phyloP scores from a whole-genome alignment of 1,140 invertebrate genomes.

The Drosophila kanapiae region DNA sequence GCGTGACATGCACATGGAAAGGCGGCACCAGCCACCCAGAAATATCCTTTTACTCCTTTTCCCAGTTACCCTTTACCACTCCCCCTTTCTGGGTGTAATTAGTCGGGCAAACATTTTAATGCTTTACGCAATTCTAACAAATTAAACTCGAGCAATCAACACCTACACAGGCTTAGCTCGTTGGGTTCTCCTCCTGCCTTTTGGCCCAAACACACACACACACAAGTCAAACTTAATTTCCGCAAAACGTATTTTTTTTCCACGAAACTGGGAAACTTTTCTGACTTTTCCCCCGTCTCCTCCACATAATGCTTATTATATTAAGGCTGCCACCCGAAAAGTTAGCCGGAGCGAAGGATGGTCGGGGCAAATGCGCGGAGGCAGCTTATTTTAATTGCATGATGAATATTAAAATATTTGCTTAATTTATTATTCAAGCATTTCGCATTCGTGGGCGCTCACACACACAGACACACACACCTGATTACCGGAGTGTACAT shows the following conservation, averaged over 20 bases:
- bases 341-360: slow-evolving; percentile 11
- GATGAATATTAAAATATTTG: slow-evolving; percentile 85
- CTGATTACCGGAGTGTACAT: slow-evolving; percentile 38
- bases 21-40: neutral
- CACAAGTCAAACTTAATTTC: slow-evolving; percentile 73
- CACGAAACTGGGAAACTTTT: slow-evolving; percentile 42
- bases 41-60: neutral
- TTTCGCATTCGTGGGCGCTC: slow-evolving; percentile 65
- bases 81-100: slow-evolving; percentile 51
- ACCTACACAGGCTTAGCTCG: slow-evolving; percentile 58
- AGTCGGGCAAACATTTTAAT: slow-evolving; percentile 82
- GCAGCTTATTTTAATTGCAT: slow-evolving; percentile 84
- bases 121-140: slow-evolving; percentile 82
- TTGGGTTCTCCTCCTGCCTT: neutral
- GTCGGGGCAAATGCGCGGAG: slow-evolving; percentile 30
- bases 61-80: neutral
- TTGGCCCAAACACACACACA: neutral
- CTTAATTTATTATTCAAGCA: slow-evolving; percentile 82
- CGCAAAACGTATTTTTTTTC: slow-evolving; percentile 70
- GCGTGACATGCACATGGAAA: slow-evolving; percentile 56
- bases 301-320: slow-evolving; percentile 70
- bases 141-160: slow-evolving; percentile 82
- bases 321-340: slow-evolving; percentile 70
- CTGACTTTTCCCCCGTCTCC: slow-evolving; percentile 4
- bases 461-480: slow-evolving; percentile 17